phyloP scores from a whole-genome alignment of 2,888 invertebrate genomes.

The Pammene fasciana region DNA sequence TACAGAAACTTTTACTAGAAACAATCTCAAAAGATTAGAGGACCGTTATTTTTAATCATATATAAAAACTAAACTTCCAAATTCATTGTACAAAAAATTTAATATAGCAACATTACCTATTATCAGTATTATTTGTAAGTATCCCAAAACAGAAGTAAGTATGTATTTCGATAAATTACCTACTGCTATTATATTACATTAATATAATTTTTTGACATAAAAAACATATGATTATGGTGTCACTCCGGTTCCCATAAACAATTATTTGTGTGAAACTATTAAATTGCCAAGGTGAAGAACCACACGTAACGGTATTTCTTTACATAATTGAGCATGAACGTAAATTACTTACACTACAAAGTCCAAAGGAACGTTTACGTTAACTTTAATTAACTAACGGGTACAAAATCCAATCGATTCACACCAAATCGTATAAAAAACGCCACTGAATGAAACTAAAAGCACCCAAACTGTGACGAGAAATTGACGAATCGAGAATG shows the following conservation, averaged over 20 bases:
- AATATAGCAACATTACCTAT: too few relatives aligned
- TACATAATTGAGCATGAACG: conserved; percentile 8
- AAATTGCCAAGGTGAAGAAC: not conserved
- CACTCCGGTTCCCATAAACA: not conserved
- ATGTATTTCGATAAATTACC: too few relatives aligned
- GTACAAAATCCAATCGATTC: conserved; percentile 50
- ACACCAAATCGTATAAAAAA: conserved; percentile 47
- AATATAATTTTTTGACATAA: too few relatives aligned
- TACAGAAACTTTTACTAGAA: too few relatives aligned
- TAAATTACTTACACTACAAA: conserved; percentile 17
- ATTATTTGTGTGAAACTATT: conserved; percentile 3
- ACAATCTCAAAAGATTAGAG: too few relatives aligned
- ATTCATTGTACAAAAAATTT: too few relatives aligned
- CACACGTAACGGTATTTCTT: conserved; percentile 5
- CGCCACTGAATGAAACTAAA: conserved; percentile 37
- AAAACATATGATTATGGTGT: too few relatives aligned
- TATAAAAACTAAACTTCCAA: too few relatives aligned
- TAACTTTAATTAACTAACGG: conserved; percentile 50
- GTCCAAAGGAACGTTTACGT: conserved; percentile 31
- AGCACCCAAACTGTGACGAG: conserved; percentile 40
- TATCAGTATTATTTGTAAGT: too few relatives aligned
- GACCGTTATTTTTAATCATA: too few relatives aligned
- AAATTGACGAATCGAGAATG: conserved; percentile 38
- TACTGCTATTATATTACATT: too few relatives aligned
- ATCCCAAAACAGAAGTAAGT: too few relatives aligned